Evolutionary conservation across 2,797 vertebrate genomes (phyloP).

Genomic region (Karalla daura): DNA sequence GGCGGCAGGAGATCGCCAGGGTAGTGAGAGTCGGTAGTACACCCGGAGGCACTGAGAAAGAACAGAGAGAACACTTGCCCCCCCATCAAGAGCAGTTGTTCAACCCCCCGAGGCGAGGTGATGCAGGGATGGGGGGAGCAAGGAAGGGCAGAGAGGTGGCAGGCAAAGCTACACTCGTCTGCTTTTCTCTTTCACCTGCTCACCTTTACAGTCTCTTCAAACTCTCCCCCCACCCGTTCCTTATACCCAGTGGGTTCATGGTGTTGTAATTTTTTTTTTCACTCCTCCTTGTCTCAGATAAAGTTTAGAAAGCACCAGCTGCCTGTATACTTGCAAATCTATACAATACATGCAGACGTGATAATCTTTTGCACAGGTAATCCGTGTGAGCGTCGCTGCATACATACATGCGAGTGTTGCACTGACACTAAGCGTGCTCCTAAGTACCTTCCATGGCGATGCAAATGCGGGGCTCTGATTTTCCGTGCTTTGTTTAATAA

Average conservation of each 20-base stretch:
- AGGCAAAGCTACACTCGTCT: slow-evolving; percentile 73
- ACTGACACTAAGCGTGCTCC: neutral
- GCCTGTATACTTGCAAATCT: slow-evolving; percentile 61
- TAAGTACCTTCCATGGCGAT: neutral
- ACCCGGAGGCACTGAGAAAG: slow-evolving; percentile 77
- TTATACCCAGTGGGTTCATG: slow-evolving; percentile 75
- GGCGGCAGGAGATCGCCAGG: slow-evolving; percentile 81
- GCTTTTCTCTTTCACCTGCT: slow-evolving; percentile 79
- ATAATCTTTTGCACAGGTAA: slow-evolving; percentile 53
- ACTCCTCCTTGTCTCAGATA: slow-evolving; percentile 58
- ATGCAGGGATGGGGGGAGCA: slow-evolving; percentile 77
- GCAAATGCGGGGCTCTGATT: neutral
- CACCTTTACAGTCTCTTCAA: slow-evolving; percentile 75
- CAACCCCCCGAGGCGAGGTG: slow-evolving; percentile 80
- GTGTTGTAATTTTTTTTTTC: slow-evolving; percentile 51
- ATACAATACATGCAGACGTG: slow-evolving; percentile 44
- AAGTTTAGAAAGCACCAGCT: slow-evolving; percentile 72
- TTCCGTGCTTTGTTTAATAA: slow-evolving; percentile 8
- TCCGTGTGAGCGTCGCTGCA: neutral
- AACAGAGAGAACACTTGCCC: slow-evolving; percentile 82
- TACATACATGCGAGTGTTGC: neutral
- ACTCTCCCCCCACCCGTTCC: slow-evolving; percentile 63
- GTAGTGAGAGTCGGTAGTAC: slow-evolving; percentile 80
- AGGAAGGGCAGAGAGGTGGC: slow-evolving; percentile 73
- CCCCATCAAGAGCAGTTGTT: slow-evolving; percentile 82